Conservation (phyloP, 2,888 invertebrate species). For the Platycheirus albimanus region DNA sequence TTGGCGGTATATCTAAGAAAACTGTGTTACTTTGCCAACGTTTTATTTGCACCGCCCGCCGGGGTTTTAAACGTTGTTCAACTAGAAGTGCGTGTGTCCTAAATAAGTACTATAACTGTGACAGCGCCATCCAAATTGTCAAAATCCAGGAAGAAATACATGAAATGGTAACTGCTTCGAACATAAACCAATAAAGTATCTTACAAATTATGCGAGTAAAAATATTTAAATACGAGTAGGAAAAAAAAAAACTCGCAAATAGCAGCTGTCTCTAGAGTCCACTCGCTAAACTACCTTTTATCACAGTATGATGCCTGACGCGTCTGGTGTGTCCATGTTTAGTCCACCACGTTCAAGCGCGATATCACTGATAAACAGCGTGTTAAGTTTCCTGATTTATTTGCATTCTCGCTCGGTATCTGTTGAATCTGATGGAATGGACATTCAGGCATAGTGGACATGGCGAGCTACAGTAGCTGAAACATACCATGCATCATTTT, state of each 20-base stretch:
- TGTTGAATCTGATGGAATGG: slow-evolving; percentile 43
- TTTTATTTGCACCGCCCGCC: too few relatives aligned
- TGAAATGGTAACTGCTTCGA: slow-evolving; percentile 1
- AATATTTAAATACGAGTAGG: slow-evolving; percentile 1
- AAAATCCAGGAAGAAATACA: slow-evolving; percentile 22
- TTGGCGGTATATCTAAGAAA: too few relatives aligned
- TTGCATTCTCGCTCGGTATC: slow-evolving; percentile 68
- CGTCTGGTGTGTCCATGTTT: slow-evolving; percentile 50
- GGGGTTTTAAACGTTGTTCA: too few relatives aligned
- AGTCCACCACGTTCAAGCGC: slow-evolving; percentile 37
- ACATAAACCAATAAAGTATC: slow-evolving; percentile 9
- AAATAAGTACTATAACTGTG: slow-evolving; percentile 7
- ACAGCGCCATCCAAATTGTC: slow-evolving; percentile 8
- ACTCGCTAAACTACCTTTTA: slow-evolving; percentile 18
- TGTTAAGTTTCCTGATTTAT: slow-evolving; percentile 68
- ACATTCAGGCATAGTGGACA: background rate
- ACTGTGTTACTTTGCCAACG: too few relatives aligned
- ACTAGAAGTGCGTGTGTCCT: background rate
- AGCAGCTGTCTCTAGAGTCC: slow-evolving; percentile 4
- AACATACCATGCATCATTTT: slow-evolving; percentile 41
- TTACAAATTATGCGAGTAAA: slow-evolving; percentile 16
- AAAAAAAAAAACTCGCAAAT: background rate
- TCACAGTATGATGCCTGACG: slow-evolving; percentile 32
- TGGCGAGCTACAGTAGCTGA: slow-evolving; percentile 28
- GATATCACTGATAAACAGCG: slow-evolving; percentile 52